phyloP scores from a whole-genome alignment of 2,113 vertebrate species.

The Sturnira hondurensis region DNA sequence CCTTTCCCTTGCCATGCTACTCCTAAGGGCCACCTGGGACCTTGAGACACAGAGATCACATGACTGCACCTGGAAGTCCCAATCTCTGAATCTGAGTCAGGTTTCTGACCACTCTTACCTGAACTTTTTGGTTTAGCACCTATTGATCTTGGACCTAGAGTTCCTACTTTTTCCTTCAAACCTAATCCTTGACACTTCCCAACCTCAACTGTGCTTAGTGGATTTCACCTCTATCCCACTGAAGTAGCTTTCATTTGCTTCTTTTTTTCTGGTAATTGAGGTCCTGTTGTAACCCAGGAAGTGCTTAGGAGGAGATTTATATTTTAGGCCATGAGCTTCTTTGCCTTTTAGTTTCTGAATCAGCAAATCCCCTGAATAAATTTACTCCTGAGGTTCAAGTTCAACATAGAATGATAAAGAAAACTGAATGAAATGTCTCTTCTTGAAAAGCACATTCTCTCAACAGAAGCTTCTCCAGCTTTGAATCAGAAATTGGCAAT shows the following conservation, averaged over 20 bases:
- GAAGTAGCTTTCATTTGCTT: not conserved
- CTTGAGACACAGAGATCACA: not conserved
- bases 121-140: not conserved
- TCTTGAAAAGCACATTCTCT: constrained; percentile 12
- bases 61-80: not conserved
- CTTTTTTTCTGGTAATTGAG: not conserved
- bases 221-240: not conserved
- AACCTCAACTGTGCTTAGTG: not conserved
- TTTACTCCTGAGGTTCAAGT: not conserved
- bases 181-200: not conserved
- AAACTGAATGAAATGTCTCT: not conserved
- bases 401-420: not conserved
- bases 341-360: constrained; percentile 11
- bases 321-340: not conserved
- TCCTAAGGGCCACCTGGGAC: not conserved
- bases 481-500: not conserved
- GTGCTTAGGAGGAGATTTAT: not conserved
- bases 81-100: not conserved
- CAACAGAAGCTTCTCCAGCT: not conserved
- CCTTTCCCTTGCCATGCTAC: not conserved
- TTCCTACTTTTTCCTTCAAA: not conserved
- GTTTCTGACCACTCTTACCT: not conserved
- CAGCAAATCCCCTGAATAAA: not conserved
- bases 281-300: not conserved
- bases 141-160: not conserved